phyloP scores from a whole-genome alignment of 2,888 invertebrate species.

The Erebia palarica region DNA sequence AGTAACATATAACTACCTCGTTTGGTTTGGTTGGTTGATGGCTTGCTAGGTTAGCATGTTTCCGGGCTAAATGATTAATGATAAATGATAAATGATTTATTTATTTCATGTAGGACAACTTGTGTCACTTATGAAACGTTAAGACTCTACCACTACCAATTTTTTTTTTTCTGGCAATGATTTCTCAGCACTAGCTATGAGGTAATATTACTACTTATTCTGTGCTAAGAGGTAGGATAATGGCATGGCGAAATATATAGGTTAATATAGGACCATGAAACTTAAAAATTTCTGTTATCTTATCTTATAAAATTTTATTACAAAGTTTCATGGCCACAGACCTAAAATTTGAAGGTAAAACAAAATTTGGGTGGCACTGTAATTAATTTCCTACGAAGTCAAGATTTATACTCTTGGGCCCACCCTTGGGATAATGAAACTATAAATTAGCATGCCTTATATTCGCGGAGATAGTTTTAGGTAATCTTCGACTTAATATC shows the following conservation, averaged over 20 bases:
- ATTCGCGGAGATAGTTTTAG: constrained; percentile 14
- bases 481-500: constrained; percentile 15
- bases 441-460: constrained; percentile 15
- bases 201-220: neutral
- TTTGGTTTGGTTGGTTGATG: neutral
- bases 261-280: too few relatives aligned
- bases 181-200: neutral
- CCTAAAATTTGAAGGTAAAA: constrained; percentile 1
- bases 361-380: constrained; percentile 4
- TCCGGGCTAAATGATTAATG: neutral
- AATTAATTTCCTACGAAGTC: constrained; percentile 17
- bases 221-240: neutral
- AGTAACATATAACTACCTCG: neutral
- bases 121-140: too few relatives aligned
- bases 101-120: too few relatives aligned
- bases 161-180: too few relatives aligned
- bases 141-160: too few relatives aligned
- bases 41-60: neutral
- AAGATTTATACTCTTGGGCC: constrained; percentile 11
- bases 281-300: too few relatives aligned
- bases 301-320: too few relatives aligned
- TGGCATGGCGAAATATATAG: too few relatives aligned
- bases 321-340: neutral
- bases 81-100: too few relatives aligned
- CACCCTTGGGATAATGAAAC: constrained; percentile 20